phyloP scores from a whole-genome alignment of 2,888 invertebrate species.

The Abrostola tripartita region DNA sequence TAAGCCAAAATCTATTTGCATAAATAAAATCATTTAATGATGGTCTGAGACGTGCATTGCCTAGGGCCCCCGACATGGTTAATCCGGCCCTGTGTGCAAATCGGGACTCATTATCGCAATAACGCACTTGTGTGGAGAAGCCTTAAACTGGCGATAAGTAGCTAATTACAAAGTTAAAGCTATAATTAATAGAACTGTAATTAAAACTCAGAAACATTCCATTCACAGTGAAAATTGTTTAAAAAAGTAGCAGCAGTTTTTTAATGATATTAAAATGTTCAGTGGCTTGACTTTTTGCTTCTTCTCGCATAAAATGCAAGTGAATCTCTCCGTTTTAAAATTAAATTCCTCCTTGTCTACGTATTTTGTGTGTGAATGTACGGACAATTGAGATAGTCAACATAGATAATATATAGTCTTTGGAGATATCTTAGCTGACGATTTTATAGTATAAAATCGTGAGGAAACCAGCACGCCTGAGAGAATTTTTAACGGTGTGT shows the following conservation, averaged over 20 bases:
- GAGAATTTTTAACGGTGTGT: too few relatives aligned
- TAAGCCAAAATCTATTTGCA: too few relatives aligned
- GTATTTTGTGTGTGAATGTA: constrained; percentile 20
- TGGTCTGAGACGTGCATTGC: too few relatives aligned
- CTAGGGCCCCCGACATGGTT: too few relatives aligned
- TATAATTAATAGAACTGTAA: not conserved
- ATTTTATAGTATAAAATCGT: too few relatives aligned
- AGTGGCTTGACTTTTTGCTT: constrained; percentile 1
- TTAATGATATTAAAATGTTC: constrained; percentile 22
- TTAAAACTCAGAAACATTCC: constrained; percentile 16
- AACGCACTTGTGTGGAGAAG: too few relatives aligned
- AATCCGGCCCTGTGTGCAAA: too few relatives aligned
- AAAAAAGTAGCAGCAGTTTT: constrained; percentile 9
- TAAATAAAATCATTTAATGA: too few relatives aligned
- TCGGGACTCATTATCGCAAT: too few relatives aligned
- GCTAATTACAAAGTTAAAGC: not conserved
- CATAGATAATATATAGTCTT: not conserved
- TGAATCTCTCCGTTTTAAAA: constrained; percentile 23
- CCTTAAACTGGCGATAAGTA: too few relatives aligned
- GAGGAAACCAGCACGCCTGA: too few relatives aligned
- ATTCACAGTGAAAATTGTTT: not conserved
- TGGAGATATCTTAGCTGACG: not conserved
- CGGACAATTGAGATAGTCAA: constrained; percentile 35
- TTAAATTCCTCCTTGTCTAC: constrained; percentile 33
- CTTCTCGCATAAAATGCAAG: constrained; percentile 9